Evolutionary conservation across 2,888 invertebrate genomes (phyloP).

Genomic region (Ischnus inquisitorius): DNA sequence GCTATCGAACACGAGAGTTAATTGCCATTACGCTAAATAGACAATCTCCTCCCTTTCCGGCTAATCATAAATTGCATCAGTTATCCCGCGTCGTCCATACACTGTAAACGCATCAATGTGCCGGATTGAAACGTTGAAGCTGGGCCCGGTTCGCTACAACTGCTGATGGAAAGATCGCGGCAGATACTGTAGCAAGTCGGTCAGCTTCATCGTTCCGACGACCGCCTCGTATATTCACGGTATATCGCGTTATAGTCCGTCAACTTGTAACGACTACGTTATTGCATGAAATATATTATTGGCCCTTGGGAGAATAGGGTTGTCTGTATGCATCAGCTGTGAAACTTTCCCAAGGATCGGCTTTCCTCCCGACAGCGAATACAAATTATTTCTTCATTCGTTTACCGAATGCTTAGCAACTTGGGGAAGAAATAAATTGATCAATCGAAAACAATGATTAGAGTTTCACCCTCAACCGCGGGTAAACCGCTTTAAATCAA

Average conservation of each 20-base stretch:
- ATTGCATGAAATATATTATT: conserved; percentile 61
- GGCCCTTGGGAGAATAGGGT: conserved; percentile 21
- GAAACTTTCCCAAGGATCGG: background rate
- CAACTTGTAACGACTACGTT: conserved; percentile 60
- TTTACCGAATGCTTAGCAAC: background rate
- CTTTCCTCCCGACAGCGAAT: conserved; percentile 2
- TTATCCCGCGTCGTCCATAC: conserved; percentile 25
- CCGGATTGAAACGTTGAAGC: background rate
- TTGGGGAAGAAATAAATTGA: too few species aligned
- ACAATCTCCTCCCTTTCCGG: conserved; percentile 68
- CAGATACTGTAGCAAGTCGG: conserved; percentile 4
- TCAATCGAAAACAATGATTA: too few species aligned
- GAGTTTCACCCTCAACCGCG: too few species aligned
- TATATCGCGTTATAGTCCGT: conserved; percentile 36
- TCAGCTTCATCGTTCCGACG: background rate
- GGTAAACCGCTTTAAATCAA: too few species aligned
- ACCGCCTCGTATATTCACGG: background rate
- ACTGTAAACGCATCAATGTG: background rate
- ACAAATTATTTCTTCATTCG: conserved; percentile 13
- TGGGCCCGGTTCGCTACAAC: background rate
- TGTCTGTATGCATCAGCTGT: conserved; percentile 33
- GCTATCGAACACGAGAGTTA: conserved; percentile 57
- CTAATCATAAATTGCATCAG: conserved; percentile 67
- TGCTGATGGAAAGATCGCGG: background rate
- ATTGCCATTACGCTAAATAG: conserved; percentile 67